Evolutionary conservation across 2,113 vertebrate species (phyloP), one percentile per base, ranked within the genome.

Genomic region (Coryphaenoides rupestris): DNA sequence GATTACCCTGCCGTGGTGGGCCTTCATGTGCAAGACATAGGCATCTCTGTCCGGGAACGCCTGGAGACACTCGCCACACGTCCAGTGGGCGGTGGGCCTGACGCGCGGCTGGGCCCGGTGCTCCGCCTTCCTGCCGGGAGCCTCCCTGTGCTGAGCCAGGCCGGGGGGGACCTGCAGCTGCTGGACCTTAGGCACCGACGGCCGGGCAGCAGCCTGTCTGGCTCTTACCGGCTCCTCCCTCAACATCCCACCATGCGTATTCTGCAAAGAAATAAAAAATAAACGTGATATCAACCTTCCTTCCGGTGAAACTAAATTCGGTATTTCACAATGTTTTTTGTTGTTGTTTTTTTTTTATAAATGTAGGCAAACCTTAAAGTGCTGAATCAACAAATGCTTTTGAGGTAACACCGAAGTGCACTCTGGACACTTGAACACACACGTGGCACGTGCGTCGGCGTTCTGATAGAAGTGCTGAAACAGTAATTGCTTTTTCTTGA

Each of bases 371-470:
- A 98, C 96, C 95, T 97, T 97, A 75, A 97, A 95, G 0, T 98
- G 96, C 46, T 95, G 92, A 91, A 96, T 93, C 63, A 98, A 77
- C 70, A 93, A 88, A 12, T 93, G 91, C 76, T 98, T 98, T 85
- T 96, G 95, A 82, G 92, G 89, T 74, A 95, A 98, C 21, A 97
- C 88, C 2, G 94, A 89, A 19, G 94, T 91, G 78, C 96, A 98
- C 79, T 95, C 93, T 0, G 95, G 95, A 87, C 96, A 98, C 85
- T 96, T 98, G 80, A 98, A 98, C 13, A 98, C 92, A 60, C 90
- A 93, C 16, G 92, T 92, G 53, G 94, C 83, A 16, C 92, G 74
- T 77, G 91, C 91, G 75, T 72, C 91, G 85, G 87, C 85, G n/a
- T 94, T 93, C 80, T 98, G 92, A 72, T 94, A 91, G 75, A 98